Conservation (phyloP, 2,888 invertebrate species). For the Hedychridium roseum region DNA sequence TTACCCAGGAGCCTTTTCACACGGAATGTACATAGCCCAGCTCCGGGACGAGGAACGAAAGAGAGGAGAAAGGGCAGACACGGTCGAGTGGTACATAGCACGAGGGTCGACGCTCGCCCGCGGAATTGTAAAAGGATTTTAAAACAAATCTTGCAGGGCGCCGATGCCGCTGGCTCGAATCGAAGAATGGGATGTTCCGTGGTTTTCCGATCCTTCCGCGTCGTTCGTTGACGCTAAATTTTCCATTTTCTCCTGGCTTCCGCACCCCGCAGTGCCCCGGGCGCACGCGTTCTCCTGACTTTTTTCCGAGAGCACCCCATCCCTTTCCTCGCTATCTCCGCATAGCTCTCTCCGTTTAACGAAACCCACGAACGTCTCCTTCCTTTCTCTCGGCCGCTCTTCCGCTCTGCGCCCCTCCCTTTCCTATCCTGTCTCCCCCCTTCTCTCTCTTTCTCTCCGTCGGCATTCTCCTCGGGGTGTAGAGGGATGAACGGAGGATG, state of each 20-base stretch:
- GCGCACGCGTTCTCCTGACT: conserved; percentile 13
- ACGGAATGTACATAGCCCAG: conserved; percentile 51
- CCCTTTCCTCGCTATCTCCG: conserved; percentile 20
- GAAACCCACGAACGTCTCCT: conserved; percentile 30
- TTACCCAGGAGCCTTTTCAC: conserved; percentile 49
- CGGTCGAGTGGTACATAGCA: conserved; percentile 21
- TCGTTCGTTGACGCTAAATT: conserved; percentile 43
- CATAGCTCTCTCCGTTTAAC: conserved; percentile 42
- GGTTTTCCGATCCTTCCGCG: conserved; percentile 44
- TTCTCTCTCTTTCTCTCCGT: conserved; percentile 33
- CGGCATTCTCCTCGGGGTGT: conserved; percentile 43
- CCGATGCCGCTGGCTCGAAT: conserved; percentile 47
- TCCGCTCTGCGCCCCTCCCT: conserved; percentile 12
- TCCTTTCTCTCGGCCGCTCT: conserved; percentile 12
- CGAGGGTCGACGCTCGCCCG: conserved; percentile 35
- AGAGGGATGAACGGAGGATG: conserved; percentile 56
- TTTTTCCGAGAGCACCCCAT: conserved; percentile 11
- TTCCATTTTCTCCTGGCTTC: conserved; percentile 53
- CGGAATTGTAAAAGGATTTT: conserved; percentile 62
- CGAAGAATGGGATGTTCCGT: conserved; percentile 58
- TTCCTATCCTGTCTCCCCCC: conserved; percentile 21
- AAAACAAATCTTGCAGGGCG: conserved; percentile 62
- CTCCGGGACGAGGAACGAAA: conserved; percentile 16
- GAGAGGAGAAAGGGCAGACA: conserved; percentile 20
- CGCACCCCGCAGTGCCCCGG: conserved; percentile 11